phyloP scores from a whole-genome alignment of 1,140 invertebrate genomes.

The Musca vetustissima region DNA sequence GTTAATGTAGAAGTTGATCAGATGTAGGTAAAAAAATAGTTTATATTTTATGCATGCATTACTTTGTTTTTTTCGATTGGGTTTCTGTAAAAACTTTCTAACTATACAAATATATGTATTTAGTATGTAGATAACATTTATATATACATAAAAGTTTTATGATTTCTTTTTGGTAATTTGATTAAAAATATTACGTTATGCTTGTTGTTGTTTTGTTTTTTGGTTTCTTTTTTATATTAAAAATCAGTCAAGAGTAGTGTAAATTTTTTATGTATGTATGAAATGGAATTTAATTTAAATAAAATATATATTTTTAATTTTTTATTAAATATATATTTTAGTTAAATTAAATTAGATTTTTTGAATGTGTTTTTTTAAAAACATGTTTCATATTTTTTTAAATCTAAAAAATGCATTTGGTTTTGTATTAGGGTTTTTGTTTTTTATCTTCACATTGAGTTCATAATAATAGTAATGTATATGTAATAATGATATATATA shows the following conservation, averaged over 20 bases:
- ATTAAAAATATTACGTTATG: constrained; percentile 15
- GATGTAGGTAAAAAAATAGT: background rate
- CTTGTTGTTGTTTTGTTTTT: constrained; percentile 1
- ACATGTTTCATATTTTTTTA: background rate
- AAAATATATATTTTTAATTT: background rate
- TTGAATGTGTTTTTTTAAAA: background rate
- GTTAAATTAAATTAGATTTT: background rate
- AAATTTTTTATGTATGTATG: constrained; percentile 4
- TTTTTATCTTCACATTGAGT: constrained; percentile 13
- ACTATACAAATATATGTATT: constrained; percentile 31
- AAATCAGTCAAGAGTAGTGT: constrained; percentile 23
- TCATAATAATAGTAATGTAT: background rate
- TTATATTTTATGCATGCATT: background rate
- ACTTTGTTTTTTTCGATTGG: no score
- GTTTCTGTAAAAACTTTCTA: background rate
- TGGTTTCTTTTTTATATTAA: no score
- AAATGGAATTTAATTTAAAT: background rate
- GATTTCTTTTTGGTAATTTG: constrained; percentile 15
- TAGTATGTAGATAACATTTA: constrained; percentile 34
- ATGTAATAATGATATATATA: background rate
- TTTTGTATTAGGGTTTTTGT: background rate
- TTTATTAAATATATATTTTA: background rate
- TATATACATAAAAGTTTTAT: constrained; percentile 24
- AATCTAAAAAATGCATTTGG: constrained; percentile 11
- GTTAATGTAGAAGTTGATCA: no score